phyloP scores from a whole-genome alignment of 2,113 vertebrate species.

The Lipophrys pholis region DNA sequence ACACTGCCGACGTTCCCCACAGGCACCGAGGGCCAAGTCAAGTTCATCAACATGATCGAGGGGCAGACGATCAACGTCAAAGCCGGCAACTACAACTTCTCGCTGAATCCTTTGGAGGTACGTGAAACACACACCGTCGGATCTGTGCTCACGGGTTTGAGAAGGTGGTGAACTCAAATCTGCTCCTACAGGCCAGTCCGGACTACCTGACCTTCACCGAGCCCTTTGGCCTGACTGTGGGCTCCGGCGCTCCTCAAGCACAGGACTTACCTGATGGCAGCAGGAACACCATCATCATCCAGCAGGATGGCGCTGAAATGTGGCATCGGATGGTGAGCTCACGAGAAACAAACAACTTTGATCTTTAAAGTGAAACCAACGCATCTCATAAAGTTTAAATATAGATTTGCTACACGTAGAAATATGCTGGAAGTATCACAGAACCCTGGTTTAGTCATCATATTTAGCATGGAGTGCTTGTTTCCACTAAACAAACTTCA shows the following conservation, averaged over 20 bases:
- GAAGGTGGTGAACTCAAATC: background rate
- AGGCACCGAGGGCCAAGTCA: slow-evolving; percentile 77
- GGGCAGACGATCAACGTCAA: fast-evolving
- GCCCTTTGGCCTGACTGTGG: fast-evolving
- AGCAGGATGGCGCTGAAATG: fast-evolving
- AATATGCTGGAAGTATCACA: no score
- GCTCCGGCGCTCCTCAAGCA: fast-evolving
- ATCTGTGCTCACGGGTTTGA: background rate
- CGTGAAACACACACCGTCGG: background rate
- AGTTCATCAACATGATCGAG: slow-evolving; percentile 85
- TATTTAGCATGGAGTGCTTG: no score
- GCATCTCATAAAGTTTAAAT: no score
- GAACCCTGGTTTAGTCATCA: no score
- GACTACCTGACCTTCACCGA: slow-evolving; percentile 58
- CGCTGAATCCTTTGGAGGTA: slow-evolving; percentile 55
- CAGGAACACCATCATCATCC: slow-evolving; percentile 37
- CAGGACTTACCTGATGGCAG: background rate
- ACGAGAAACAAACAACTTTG: no score
- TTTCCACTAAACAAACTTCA: no score
- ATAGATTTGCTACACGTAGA: no score
- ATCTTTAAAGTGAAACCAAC: no score
- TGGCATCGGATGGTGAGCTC: background rate
- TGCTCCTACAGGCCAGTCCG: slow-evolving; percentile 46
- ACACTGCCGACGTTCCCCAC: slow-evolving; percentile 88
- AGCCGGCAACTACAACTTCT: fast-evolving